Base-by-base conservation (phyloP, 30 jellyfish, hydroid and myxozoan species). In the Hydra vulgaris region DNA sequence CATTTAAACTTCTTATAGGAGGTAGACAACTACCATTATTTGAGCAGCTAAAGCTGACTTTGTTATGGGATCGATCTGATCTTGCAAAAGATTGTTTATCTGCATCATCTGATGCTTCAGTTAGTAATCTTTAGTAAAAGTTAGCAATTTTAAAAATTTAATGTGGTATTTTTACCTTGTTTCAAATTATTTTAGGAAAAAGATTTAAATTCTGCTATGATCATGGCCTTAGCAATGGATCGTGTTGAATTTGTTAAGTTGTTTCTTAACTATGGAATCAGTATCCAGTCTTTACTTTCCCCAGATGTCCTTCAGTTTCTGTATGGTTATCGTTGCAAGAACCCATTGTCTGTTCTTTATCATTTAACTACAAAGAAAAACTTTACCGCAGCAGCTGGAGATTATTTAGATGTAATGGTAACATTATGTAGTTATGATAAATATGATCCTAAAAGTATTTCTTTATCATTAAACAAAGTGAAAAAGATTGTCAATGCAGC, bases 11-110 rank as follows among this genome's bases (percentile, higher is more conserved):
- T 83, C 23, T 8, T 66, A 67, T 0, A 20, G 26, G 23, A 88
- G 96, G 92, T 71, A 79, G 87, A 40, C 72, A 79, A 61, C 73
- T 96, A 27, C 76, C 98, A 27, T 83, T 89, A 16, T 89, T 79
- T 18, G 88, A 87, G 7, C 98, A 92, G 68, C 77, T 92, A 54
- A 86, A 78, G 69, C 94, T 92, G 17, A 95, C 98, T 15, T 53
- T 92, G 80, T 27, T 74, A 8, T 92, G 98, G 98, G 85, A 92
- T 56, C 88, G 98, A 17, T 94, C 98, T 66, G 96, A 92, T 56
- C 73, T 92, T 22, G 98, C 98, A 0, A 40, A 40, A 12, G 77
- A 40, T 40, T 40, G 61, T 40, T 3, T 40, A 3, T 40, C 61
- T n/a, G n/a, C n/a, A n/a, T n/a, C n/a, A n/a, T n/a, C n/a, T n/a